phyloP scores from a whole-genome alignment of 1,140 invertebrate species.

The Cotesia glomerata region DNA sequence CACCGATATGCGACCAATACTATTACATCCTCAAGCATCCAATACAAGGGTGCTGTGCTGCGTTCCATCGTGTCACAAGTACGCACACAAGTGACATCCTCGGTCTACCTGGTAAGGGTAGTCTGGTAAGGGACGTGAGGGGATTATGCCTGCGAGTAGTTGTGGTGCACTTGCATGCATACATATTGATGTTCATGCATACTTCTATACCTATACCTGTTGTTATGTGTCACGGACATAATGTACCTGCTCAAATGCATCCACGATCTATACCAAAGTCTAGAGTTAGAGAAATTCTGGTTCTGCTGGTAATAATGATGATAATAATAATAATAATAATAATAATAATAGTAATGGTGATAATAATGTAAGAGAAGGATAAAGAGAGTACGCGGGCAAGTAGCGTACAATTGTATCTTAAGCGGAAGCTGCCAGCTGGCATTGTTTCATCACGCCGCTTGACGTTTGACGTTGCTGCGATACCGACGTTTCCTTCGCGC shows the following conservation, averaged over 20 bases:
- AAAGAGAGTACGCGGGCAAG: neutral
- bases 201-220: neutral
- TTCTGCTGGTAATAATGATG: no score
- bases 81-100: neutral
- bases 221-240: neutral
- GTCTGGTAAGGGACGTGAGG: neutral
- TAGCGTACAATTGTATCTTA: slow-evolving; percentile 15
- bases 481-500: slow-evolving; percentile 7
- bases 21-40: neutral
- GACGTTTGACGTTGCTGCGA: slow-evolving; percentile 14
- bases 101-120: neutral
- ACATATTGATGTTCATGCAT: neutral
- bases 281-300: no score
- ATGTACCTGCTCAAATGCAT: neutral
- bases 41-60: neutral
- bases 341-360: no score
- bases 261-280: no score
- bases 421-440: slow-evolving; percentile 14
- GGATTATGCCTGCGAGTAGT: neutral
- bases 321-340: no score
- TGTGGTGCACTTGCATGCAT: neutral
- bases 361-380: neutral
- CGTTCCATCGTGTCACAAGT: slow-evolving; percentile 5
- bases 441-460: slow-evolving; percentile 18
- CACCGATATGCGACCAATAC: slow-evolving; percentile 5